Percentiles rank a stretch among this genome's conserved stretches.
Evolutionary conservation across 2,113 vertebrate genomes (phyloP).

Genomic region (Psammodynastes pulverulentus): DNA sequence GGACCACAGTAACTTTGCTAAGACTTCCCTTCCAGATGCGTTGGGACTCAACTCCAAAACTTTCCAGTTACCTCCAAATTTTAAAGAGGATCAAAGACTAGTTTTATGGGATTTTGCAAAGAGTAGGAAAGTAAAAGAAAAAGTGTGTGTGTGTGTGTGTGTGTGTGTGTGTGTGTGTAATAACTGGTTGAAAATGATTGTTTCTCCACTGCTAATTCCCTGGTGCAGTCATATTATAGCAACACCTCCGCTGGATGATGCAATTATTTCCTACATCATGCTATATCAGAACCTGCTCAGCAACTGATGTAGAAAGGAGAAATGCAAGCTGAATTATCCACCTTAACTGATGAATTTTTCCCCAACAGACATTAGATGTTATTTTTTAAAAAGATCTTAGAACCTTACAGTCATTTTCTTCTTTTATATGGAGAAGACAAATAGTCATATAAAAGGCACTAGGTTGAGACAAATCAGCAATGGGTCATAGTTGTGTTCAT

Average conservation of each 20-base stretch:
- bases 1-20: not conserved
- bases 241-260: not conserved
- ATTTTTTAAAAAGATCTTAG: not conserved
- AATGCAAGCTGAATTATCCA: not conserved
- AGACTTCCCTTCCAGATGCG: not conserved
- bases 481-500: not conserved
- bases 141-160: not conserved
- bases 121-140: not conserved
- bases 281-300: not conserved
- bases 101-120: not conserved
- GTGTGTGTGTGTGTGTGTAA: not conserved
- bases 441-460: not conserved
- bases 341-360: not conserved
- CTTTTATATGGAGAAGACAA: not conserved
- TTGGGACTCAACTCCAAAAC: not conserved
- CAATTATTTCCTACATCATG: not conserved
- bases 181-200: not conserved
- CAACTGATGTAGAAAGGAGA: not conserved
- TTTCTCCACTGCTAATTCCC: not conserved
- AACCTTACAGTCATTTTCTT: not conserved
- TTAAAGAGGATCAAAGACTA: not conserved
- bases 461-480: not conserved
- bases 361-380: not conserved
- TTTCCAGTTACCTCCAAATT: not conserved
- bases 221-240: not conserved